phyloP scores from a whole-genome alignment of 1,140 invertebrate species.

The Panonychus citri region DNA sequence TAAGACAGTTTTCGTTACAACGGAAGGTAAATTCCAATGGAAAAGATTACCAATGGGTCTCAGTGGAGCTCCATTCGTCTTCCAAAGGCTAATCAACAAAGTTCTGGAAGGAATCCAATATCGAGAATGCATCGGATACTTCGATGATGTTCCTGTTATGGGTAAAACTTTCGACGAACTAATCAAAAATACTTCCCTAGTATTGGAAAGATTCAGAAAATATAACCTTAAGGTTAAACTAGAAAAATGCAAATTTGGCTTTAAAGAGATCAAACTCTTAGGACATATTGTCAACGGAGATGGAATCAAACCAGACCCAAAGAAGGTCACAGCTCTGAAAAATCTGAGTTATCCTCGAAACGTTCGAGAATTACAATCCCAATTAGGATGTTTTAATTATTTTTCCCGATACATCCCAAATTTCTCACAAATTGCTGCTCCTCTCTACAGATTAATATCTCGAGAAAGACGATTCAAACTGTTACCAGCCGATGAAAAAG shows the following conservation, averaged over 20 bases:
- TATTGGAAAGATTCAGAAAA: neutral
- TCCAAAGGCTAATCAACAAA: neutral
- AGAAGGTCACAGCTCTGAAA: conserved; percentile 16
- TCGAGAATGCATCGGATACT: neutral
- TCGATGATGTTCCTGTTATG: neutral
- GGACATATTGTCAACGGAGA: conserved; percentile 19
- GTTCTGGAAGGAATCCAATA: neutral
- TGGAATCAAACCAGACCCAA: conserved; percentile 19
- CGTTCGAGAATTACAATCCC: conserved; percentile 21
- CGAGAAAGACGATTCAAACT: neutral
- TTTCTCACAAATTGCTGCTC: conserved; percentile 19
- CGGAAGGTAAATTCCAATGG: neutral
- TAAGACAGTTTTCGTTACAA: neutral
- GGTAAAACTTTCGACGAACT: neutral
- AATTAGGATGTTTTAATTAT: conserved; percentile 22
- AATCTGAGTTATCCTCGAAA: conserved; percentile 14
- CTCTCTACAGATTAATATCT: conserved; percentile 17
- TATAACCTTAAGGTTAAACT: too few species aligned
- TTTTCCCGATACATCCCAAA: neutral
- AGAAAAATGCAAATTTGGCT: too few species aligned
- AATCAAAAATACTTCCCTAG: neutral
- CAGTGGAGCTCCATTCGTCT: neutral
- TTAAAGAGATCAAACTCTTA: conserved; percentile 17
- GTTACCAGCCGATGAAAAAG: neutral
- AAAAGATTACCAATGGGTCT: neutral